These are phyloP conservation scores for human DNA, from an alignment of 2,113 vertebrate species.

Conservation along the genomic window GRCh38 chr13:32822501-32823000, in stretches of 20 bases:
- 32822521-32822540: neutral
- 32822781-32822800: rapidly evolving
- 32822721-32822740: neutral
- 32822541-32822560: neutral
- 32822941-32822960: neutral
- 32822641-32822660: conserved; percentile 8
- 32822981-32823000: neutral
- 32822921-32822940: neutral
- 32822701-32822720: neutral
- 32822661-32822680: neutral
- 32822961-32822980: neutral
- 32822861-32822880: neutral
- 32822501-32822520: neutral
- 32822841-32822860: neutral
- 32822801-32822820: neutral
- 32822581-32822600: neutral
- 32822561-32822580: neutral
- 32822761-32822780: neutral
- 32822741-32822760: neutral
- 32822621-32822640: neutral
- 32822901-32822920: neutral
- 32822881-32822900: neutral
- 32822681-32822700: neutral
- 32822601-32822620: neutral
- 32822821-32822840: neutral